Evolutionary conservation across 2,888 invertebrate species (phyloP).

Genomic region (Aphrophora alni): DNA sequence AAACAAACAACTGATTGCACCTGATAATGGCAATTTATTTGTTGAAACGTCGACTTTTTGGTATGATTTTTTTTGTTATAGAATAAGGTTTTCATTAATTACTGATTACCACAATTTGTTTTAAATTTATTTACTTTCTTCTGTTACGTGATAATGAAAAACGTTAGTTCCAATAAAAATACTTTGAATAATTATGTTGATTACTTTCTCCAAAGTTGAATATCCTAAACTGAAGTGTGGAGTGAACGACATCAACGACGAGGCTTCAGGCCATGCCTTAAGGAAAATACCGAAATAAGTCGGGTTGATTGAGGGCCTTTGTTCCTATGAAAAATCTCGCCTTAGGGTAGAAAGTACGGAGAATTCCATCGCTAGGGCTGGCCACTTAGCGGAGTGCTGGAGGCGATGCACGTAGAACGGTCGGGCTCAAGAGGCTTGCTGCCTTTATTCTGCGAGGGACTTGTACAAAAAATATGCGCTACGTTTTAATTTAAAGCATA

Average conservation of each 20-base stretch:
- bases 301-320: slow-evolving; percentile 36
- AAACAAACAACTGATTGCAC: too few species aligned
- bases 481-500: slow-evolving; percentile 6
- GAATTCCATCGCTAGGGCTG: not conserved
- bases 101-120: too few species aligned
- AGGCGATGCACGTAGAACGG: too few species aligned
- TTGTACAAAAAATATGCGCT: not conserved
- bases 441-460: slow-evolving; percentile 3
- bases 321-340: slow-evolving; percentile 35
- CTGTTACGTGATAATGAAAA: too few species aligned
- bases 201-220: not conserved
- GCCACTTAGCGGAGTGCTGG: slow-evolving; percentile 21
- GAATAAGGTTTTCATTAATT: too few species aligned
- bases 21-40: too few species aligned
- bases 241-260: not conserved
- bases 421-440: not conserved
- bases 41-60: too few species aligned
- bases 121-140: too few species aligned
- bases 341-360: slow-evolving; percentile 33
- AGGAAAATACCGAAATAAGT: slow-evolving; percentile 28
- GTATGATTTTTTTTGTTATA: too few species aligned
- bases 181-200: too few species aligned
- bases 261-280: slow-evolving; percentile 3
- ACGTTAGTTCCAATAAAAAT: too few species aligned
- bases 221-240: not conserved